Base-by-base conservation (phyloP, 1,140 invertebrate genomes). In the Drosophila simulans region DNA sequence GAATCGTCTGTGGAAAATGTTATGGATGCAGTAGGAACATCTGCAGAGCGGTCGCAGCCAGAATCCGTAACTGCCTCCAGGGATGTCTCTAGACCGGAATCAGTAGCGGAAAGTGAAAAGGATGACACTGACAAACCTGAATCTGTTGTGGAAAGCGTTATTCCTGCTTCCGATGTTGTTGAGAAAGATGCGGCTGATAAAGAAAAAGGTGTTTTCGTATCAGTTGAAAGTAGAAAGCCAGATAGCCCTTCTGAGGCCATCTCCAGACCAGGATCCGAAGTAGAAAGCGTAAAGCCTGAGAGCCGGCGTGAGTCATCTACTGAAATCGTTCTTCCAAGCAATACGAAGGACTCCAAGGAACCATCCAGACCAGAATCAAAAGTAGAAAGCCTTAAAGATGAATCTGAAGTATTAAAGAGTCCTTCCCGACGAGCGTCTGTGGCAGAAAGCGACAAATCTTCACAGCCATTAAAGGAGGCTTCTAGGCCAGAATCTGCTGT, bases 81-180 rank as follows among this genome's bases (percentile, higher is more conserved):
- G 15, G 63, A 66, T 3, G 34, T 5, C 31, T 31, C 31, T 3
- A 31, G 31, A 8, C 31, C 31, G 31, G 31, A 31, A 5, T 66
- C 63, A 0, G 63, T 25, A 10, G 43, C 27, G 1, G 59, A 64
- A 4, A 22, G 1, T 0, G 3, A 11, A 2, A 66, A 49, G n/a
- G 59, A 64, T 1, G 49, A 27, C 3, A 63, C 20, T 0, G 63
- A 25, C 12, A 68, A 55, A 5, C 31, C 31, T 0, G 69, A 71
- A 39, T 89, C 84, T 0, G 20, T 57, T 0, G 59, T 53, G 10
- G 75, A 66, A 11, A 75, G 63, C 31, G 31, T 71, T 3, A 75
- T 63, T 20, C 51, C 63, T 7, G 62, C 31, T 5, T 27, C 25
- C 25, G 25, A 7, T 27, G 25, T 27, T 27, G 25, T 27, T 27